Conservation (phyloP, 1,140 invertebrate species). For the Brachionus rubens region DNA sequence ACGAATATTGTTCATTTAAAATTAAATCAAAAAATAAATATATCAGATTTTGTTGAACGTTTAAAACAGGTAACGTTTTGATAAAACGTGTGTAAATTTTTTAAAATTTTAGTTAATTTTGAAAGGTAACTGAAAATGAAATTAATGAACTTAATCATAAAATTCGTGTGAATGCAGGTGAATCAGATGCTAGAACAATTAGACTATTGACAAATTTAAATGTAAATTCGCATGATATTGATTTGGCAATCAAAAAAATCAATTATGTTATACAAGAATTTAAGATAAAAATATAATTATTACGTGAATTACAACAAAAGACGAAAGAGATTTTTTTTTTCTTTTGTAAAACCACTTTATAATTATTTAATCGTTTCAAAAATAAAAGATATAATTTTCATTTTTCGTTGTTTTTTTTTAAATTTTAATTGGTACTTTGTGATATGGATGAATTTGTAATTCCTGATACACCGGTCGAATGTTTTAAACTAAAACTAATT, state of each 20-base stretch:
- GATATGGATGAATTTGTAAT: too few species aligned
- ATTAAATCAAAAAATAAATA: background rate
- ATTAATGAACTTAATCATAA: conserved; percentile 59
- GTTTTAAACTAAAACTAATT: conserved; percentile 30
- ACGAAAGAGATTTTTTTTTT: background rate
- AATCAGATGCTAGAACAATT: conserved; percentile 62
- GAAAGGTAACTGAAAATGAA: conserved; percentile 63
- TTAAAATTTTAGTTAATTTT: conserved; percentile 40
- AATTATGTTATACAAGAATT: conserved; percentile 55
- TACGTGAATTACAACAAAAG: background rate
- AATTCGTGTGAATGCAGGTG: conserved; percentile 64
- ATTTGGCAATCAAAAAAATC: conserved; percentile 58
- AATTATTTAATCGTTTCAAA: too few species aligned
- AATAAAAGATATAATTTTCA: too few species aligned
- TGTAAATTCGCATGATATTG: conserved; percentile 66
- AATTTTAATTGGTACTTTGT: too few species aligned
- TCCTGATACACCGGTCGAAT: background rate
- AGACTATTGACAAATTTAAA: conserved; percentile 70
- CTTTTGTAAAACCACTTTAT: too few species aligned
- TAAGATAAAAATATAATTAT: background rate
- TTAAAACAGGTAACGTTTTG: conserved; percentile 5
- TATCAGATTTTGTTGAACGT: conserved; percentile 31
- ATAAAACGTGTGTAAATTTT: too few species aligned
- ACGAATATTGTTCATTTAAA: conserved; percentile 44
- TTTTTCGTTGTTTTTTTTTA: background rate